Base-by-base conservation (phyloP, 2,888 invertebrate genomes). In the Eretmocerus hayati region DNA sequence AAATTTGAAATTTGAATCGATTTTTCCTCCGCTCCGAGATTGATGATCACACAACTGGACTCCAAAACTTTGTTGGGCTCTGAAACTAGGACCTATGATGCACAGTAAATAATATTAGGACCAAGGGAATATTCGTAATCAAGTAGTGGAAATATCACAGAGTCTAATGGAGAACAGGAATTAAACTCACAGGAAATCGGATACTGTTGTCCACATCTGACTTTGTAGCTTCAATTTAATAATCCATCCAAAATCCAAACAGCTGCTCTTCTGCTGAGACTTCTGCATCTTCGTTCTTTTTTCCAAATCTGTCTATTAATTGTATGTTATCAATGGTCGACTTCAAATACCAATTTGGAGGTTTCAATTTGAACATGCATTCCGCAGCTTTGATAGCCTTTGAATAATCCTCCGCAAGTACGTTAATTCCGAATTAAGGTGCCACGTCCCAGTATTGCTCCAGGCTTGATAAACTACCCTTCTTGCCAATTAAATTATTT, bases 361-460 rank as follows among this genome's bases (percentile, higher is more conserved):
- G 90, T 73, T 90, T 91, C 46, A 91, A 69, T 70, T 86, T 88
- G 62, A 90, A 91, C 91, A 91, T 91, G 65, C 88, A 90, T 68
- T 90, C 89, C 0, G 97, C 94, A 13, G 97, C 97, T 74, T 94
- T 93, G 59, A 93, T 88, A 0, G 97, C 96, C 73, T 97, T 97
- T 13, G 85, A 81, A 69, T 95, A 97, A 71, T 99, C 95, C 72
- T 96, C 93, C 2, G 95, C 95, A 23, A 99, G 76, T 0, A 99
- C 96, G 39, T 94, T 94, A 58, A 97, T 96, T 75, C 96, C 96
- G 72, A 97, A 96, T 77, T 92, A 99, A 2, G 93, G 96, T 0
- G 96, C 96, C 13, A 99, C 96, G 71, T 96, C 96, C 99, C 99
- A 99, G 67, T 99, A 99, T 68, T 99, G 96, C 59, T 87, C 87